Evolutionary conservation across 2,888 invertebrate genomes (phyloP).

Genomic region (Campoletis raptor): DNA sequence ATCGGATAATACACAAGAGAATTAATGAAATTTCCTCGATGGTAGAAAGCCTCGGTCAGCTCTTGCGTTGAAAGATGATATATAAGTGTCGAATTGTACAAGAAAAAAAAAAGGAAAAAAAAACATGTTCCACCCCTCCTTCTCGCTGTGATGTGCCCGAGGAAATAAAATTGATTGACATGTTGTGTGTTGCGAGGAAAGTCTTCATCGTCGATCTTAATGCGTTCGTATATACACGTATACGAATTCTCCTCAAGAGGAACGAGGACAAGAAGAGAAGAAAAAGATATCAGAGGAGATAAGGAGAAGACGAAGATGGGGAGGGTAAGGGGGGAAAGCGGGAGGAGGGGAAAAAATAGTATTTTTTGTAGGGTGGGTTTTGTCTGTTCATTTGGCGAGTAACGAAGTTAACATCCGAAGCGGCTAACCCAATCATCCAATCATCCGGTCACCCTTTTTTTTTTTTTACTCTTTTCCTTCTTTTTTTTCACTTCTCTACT

Average conservation of each 20-base stretch:
- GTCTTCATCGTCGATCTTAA: conserved; percentile 25
- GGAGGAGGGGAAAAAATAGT: conserved; percentile 13
- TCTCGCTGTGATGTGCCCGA: conserved; percentile 19
- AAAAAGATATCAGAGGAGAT: conserved; percentile 26
- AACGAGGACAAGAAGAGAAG: neutral
- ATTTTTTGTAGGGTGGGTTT: conserved; percentile 71
- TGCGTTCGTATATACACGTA: neutral
- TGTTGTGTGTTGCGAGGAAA: conserved; percentile 20
- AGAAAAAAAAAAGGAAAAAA: neutral
- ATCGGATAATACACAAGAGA: conserved; percentile 8
- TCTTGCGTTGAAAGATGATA: neutral
- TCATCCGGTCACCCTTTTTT: conserved; percentile 73
- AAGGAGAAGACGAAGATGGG: conserved; percentile 7
- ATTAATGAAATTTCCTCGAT: conserved; percentile 52
- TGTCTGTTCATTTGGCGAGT: conserved; percentile 80
- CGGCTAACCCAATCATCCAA: conserved; percentile 82
- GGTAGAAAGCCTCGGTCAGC: neutral
- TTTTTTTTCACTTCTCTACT: conserved; percentile 55
- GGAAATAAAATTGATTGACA: conserved; percentile 61
- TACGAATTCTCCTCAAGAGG: neutral
- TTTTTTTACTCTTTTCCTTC: conserved; percentile 55
- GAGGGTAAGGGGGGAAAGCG: conserved; percentile 2
- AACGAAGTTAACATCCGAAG: conserved; percentile 81
- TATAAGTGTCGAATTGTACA: conserved; percentile 4
- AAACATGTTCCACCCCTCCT: neutral